Conservation (phyloP, 2,113 vertebrate genomes). For the Odocoileus virginianus region DNA sequence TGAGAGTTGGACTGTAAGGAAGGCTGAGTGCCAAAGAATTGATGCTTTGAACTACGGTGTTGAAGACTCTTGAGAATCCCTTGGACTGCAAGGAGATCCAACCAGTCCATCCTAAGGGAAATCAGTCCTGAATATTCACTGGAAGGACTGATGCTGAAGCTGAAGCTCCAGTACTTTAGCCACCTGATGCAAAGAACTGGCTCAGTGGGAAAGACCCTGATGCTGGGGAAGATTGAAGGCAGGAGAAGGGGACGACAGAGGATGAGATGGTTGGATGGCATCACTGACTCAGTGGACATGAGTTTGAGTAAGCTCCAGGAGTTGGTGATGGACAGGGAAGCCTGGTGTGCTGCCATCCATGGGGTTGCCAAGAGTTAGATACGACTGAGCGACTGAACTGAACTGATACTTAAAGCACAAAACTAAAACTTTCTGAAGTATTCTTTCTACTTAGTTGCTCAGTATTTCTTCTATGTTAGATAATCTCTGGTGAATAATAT, state of each 20-base stretch:
- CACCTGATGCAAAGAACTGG: neutral
- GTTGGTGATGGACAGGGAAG: neutral
- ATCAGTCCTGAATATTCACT: neutral
- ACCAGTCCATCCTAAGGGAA: neutral
- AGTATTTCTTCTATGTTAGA: neutral
- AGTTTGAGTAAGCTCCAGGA: neutral
- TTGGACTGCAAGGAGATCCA: neutral
- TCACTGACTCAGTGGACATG: neutral
- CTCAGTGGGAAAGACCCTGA: neutral
- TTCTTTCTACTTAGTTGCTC: neutral
- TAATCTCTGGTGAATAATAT: neutral
- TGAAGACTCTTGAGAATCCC: neutral
- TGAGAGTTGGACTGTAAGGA: neutral
- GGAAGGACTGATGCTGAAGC: neutral
- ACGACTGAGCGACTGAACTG: neutral
- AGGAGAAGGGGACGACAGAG: neutral
- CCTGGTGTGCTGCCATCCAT: neutral
- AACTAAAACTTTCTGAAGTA: neutral
- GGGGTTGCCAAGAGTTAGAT: neutral
- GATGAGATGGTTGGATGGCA: neutral
- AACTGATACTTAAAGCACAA: neutral
- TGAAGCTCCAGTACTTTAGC: neutral
- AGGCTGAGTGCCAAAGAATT: neutral
- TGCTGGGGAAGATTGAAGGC: neutral
- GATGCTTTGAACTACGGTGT: neutral